These are phyloP conservation scores for Mus spretus DNA, from an alignment of 2,797 vertebrate species.

Conservation along the genomic window DNA sequence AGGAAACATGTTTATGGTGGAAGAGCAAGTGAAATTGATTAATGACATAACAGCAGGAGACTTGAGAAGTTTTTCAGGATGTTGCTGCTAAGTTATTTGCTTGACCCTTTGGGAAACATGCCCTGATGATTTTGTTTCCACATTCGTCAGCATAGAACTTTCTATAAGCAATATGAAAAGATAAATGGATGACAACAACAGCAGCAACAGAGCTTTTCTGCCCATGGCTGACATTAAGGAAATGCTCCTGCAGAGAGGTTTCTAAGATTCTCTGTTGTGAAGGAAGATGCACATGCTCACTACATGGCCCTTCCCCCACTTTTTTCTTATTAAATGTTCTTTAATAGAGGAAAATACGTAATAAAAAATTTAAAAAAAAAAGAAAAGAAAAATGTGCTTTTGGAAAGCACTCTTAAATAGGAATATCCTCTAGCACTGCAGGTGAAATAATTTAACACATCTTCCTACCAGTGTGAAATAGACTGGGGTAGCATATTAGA, in stretches of 20 bases:
- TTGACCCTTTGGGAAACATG: neutral
- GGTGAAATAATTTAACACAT: conserved; percentile 31
- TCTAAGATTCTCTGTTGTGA: neutral
- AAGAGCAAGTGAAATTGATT: conserved; percentile 62
- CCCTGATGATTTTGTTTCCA: conserved; percentile 10
- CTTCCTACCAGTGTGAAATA: neutral
- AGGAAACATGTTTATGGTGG: conserved; percentile 73
- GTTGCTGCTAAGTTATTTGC: neutral
- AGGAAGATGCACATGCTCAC: neutral
- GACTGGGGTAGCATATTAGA: neutral
- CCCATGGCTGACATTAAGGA: neutral
- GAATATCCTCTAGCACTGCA: neutral
- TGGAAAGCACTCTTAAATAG: conserved; percentile 22
- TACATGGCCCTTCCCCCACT: neutral
- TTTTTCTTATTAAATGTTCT: conserved; percentile 29
- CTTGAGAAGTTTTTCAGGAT: conserved; percentile 63
- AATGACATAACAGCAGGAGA: conserved; percentile 30
- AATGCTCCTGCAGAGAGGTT: neutral
- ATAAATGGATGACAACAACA: neutral
- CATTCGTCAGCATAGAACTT: conserved; percentile 8
- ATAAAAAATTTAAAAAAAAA: too few species aligned
- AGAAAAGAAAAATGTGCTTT: neutral
- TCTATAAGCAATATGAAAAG: neutral
- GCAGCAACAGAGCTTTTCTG: neutral
- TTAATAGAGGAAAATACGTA: too few species aligned